Evolutionary conservation across 2,888 invertebrate species (phyloP), one percentile per base, ranked within the genome.

Genomic region (Phytoseiulus persimilis): DNA sequence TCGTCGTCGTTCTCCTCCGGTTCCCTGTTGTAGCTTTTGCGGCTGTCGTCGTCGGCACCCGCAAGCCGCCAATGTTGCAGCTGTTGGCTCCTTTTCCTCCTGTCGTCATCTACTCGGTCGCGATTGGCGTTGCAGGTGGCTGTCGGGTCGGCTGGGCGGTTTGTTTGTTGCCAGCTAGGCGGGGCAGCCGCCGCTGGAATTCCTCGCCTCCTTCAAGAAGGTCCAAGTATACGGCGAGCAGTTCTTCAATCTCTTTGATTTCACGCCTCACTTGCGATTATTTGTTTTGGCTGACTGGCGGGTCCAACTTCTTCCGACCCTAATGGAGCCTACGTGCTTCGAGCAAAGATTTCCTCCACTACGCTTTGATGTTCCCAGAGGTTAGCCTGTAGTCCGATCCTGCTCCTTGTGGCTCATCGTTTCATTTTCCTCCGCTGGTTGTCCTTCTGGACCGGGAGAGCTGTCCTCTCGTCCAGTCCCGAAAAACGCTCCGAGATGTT

Each of bases 181-280:
- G 39, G 65, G 65, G 65, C 28, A 28, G 65, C 65, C 65, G 65
- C 5, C 18, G 65, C 65, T 65, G 65, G 65, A 65, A 65, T 65
- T 65, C 65, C 65, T 65, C 65, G 65, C 14, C 65, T 23, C n/a
- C n/a, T n/a, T n/a, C 65, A 65, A 65, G 18, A 65, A 28, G 65
- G 65, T 65, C 65, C 65, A 65, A 65, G 18, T 11, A 23, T 65
- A 23, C 28, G 65, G 65, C 65, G 18, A 33, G 87, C 87, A 87
- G 87, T 87, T 87, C 87, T 87, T 87, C 87, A 87, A 87, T 87
- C 33, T 87, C 87, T 87, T 87, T 87, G 87, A 87, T 87, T 87
- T 87, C 45, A 31, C 87, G 87, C 87, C n/a, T 23, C 87, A 45
- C 5, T 87, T 32, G 87, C 32, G 87, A 33, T 33, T 87, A 87